Evolutionary conservation across 2,888 invertebrate genomes (phyloP).

Genomic region (Platycheirus albimanus): DNA sequence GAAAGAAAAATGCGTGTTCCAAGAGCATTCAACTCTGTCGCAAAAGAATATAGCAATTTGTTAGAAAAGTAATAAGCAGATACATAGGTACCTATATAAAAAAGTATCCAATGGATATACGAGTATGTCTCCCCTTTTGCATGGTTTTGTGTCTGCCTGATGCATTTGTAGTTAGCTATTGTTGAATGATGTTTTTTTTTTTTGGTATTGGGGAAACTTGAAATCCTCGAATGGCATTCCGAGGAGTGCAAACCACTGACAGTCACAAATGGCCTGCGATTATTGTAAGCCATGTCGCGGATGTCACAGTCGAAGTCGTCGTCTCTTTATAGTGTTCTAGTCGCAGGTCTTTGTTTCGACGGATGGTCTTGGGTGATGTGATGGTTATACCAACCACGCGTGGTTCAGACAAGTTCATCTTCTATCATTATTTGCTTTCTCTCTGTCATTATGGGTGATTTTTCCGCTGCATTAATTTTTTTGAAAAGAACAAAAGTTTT

Average conservation of each 20-base stretch:
- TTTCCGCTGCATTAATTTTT: conserved; percentile 42
- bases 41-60: conserved; percentile 25
- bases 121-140: conserved; percentile 18
- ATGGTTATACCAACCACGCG: too few species aligned
- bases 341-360: conserved; percentile 2
- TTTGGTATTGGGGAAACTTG: conserved; percentile 44
- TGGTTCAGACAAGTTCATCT: conserved; percentile 59
- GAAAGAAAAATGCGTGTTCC: conserved; percentile 54
- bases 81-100: too few species aligned
- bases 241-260: conserved; percentile 48
- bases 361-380: neutral
- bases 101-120: conserved; percentile 38
- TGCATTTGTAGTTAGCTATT: conserved; percentile 24
- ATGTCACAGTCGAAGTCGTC: too few species aligned
- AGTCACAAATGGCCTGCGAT: conserved; percentile 36
- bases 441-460: conserved; percentile 53
- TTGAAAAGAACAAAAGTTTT: conserved; percentile 7
- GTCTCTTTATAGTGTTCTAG: too few species aligned
- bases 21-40: conserved; percentile 51
- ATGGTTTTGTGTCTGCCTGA: conserved; percentile 41
- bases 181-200: conserved; percentile 43
- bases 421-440: conserved; percentile 61
- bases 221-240: conserved; percentile 52
- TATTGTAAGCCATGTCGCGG: conserved; percentile 43
- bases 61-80: conserved; percentile 22